Base-by-base conservation (phyloP, 2,888 invertebrate species). In the Dioctria rufipes region DNA sequence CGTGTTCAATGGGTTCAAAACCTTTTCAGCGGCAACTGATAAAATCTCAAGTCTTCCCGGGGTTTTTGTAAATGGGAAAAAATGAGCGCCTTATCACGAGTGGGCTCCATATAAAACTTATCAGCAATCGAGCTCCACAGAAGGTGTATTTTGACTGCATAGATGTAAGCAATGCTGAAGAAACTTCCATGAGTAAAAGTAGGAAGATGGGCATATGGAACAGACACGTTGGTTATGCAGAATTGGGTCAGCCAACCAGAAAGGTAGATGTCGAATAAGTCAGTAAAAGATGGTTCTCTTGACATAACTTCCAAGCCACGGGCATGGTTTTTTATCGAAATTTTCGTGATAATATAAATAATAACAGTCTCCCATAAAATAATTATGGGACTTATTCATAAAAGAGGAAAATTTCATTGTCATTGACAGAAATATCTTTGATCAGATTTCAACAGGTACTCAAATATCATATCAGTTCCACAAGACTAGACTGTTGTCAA, bases 1-100 rank as follows among this genome's bases (percentile, higher is more conserved):
- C 61, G 61, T 61, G 61, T 61, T 61, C 61, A 61, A 61, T 54
- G 54, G 54, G 54, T 54, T 2, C 54, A 54, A 6, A 54, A 25
- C 11, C 54, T 54, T 54, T 54, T 6, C 54, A 54, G n/a, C 11
- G 54, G 39, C 61, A 39, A 25, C 37, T 4, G 61, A 61, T 61
- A 39, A 61, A 37, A 61, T 61, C 61, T 61, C 11, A 25, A 61
- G 37, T 61, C 58, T 73, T 73, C 73, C n/a, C 58, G 60, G 54
- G 11, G 1, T 54, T 54, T 54, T 11, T n/a, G 54, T n/a, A 54
- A 54, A n/a, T 25, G 54, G 54, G n/a, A 54, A 54, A 54, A 54
- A n/a, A 54, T 4, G n/a, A n/a, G 11, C 11, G 4, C 4, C n/a
- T 54, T 54, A 54, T 54, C 54, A n/a, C 54, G 54, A 11, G 11